Conservation (phyloP, 2,797 vertebrate genomes). For the Nannoperca obscura region DNA sequence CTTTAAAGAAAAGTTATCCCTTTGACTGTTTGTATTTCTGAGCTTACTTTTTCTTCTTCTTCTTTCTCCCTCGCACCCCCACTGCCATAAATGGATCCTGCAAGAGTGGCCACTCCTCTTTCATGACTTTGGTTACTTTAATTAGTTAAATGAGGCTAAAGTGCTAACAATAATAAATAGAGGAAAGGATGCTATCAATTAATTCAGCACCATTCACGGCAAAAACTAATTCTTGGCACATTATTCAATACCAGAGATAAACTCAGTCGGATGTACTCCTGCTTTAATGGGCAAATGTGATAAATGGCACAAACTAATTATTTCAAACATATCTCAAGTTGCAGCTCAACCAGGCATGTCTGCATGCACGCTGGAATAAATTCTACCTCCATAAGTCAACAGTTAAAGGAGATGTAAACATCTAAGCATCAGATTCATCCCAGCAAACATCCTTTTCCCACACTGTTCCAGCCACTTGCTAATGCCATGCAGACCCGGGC, state of each 20-base stretch:
- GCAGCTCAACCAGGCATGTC: not conserved
- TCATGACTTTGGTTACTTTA: constrained; percentile 98
- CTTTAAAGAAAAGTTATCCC: constrained; percentile 99
- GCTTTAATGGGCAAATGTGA: constrained; percentile 6
- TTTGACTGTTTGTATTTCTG: constrained; percentile 99
- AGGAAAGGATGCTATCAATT: constrained; percentile 66
- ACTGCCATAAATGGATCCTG: constrained; percentile 96
- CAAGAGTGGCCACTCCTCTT: constrained; percentile 91
- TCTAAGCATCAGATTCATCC: constrained; percentile 43
- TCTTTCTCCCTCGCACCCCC: constrained; percentile 70
- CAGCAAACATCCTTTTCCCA: constrained; percentile 61
- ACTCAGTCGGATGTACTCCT: not conserved
- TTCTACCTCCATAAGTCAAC: constrained; percentile 29
- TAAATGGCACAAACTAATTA: not conserved
- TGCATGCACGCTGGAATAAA: constrained; percentile 3
- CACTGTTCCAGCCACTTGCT: constrained; percentile 56
- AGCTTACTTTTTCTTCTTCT: constrained; percentile 88
- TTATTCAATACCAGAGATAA: not conserved
- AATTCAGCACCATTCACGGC: constrained; percentile 42
- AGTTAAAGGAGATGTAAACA: constrained; percentile 52
- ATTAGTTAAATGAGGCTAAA: constrained; percentile 95
- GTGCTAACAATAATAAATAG: constrained; percentile 78
- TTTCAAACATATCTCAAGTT: not conserved
- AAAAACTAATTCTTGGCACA: constrained; percentile 17
- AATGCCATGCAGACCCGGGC: constrained; percentile 67